Evolutionary conservation across 2,113 vertebrate species (phyloP).

Genomic region (Crotalus tigris): DNA sequence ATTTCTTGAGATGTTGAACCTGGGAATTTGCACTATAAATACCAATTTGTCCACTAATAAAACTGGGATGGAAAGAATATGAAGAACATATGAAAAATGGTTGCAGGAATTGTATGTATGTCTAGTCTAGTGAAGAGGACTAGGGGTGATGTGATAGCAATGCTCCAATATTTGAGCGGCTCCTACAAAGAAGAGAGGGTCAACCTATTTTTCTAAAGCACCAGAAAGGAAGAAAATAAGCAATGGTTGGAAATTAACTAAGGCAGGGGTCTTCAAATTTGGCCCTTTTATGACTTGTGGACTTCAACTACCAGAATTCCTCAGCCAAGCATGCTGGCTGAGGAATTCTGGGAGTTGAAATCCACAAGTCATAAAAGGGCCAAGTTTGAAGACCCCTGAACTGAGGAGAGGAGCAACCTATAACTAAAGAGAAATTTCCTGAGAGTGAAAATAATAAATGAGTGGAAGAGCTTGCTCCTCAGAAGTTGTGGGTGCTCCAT

Average conservation of each 20-base stretch:
- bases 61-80: neutral
- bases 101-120: neutral
- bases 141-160: neutral
- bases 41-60: neutral
- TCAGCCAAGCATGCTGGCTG: too few species aligned
- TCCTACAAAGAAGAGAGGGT: neutral
- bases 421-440: neutral
- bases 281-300: too few species aligned
- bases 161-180: too few species aligned
- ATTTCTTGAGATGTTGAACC: slow-evolving; percentile 8
- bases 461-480: neutral
- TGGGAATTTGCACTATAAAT: slow-evolving; percentile 35
- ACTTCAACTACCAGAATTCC: too few species aligned
- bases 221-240: neutral
- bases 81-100: neutral
- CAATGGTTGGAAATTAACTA: neutral
- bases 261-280: too few species aligned
- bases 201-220: neutral
- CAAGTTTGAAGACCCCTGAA: too few species aligned
- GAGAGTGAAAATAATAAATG: neutral
- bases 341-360: too few species aligned
- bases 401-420: neutral
- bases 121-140: neutral
- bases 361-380: too few species aligned
- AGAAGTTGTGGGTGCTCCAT: neutral